phyloP scores from a whole-genome alignment of 2,113 vertebrate genomes.

The Gymnorhina tibicen region DNA sequence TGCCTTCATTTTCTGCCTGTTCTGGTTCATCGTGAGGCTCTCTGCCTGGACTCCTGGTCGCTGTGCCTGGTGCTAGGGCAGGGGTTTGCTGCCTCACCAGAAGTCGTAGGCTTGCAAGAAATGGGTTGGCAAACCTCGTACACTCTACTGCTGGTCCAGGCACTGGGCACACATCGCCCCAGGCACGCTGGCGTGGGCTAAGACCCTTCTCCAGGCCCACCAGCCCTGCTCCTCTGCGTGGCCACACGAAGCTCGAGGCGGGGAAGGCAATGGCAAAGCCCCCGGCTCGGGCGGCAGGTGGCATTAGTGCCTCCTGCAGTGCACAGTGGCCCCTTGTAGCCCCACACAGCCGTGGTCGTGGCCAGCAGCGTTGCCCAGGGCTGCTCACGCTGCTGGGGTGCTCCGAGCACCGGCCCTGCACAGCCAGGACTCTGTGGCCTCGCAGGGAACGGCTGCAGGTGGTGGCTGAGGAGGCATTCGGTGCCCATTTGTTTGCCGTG shows the following conservation, averaged over 20 bases:
- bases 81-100: background rate
- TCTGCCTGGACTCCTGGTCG: rapidly evolving
- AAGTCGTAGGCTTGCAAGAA: background rate
- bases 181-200: background rate
- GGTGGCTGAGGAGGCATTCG: rapidly evolving
- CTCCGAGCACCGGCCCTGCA: rapidly evolving
- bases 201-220: too few species aligned
- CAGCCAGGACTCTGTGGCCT: background rate
- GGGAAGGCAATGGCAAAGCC: rapidly evolving
- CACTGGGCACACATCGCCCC: rapidly evolving
- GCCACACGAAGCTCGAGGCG: rapidly evolving
- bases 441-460: background rate
- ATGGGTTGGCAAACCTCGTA: background rate
- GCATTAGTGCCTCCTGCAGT: background rate
- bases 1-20: background rate
- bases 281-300: rapidly evolving
- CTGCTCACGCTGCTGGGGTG: background rate
- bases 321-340: rapidly evolving
- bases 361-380: rapidly evolving
- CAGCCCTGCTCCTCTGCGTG: background rate
- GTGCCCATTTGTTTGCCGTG: rapidly evolving
- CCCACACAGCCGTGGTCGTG: rapidly evolving
- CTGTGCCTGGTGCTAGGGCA: background rate
- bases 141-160: rapidly evolving
- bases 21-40: background rate